These are phyloP conservation scores for Manduca sexta DNA, from an alignment of 1,140 invertebrate genomes.

Conservation along the genomic window DNA sequence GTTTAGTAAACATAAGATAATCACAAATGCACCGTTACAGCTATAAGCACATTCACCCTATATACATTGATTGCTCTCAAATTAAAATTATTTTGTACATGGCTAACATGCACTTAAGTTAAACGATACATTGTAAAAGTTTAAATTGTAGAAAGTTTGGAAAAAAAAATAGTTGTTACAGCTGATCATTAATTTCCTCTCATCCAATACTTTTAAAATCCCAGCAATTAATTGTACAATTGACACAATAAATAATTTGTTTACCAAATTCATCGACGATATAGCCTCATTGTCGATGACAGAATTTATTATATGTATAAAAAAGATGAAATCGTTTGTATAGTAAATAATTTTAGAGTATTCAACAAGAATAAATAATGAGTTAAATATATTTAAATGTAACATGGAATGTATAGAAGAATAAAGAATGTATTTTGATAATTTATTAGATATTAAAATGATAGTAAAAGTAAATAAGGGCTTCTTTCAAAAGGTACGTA, in stretches of 20 bases:
- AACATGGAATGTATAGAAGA: conserved; percentile 40
- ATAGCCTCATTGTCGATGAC: no score
- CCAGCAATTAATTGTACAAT: no score
- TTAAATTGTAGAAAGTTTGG: neutral
- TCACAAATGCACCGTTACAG: conserved; percentile 46
- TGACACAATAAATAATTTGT: no score
- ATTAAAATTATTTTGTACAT: conserved; percentile 16
- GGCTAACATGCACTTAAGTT: neutral
- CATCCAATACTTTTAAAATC: no score
- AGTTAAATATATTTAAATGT: conserved; percentile 17
- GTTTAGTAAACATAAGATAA: conserved; percentile 40
- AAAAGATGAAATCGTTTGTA: no score
- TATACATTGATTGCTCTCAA: conserved; percentile 34
- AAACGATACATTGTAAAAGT: neutral
- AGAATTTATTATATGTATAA: no score
- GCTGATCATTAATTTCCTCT: no score
- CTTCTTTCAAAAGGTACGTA: conserved; percentile 3
- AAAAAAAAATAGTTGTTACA: no score
- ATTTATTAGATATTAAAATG: conserved; percentile 4
- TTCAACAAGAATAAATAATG: conserved; percentile 29
- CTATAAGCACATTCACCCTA: conserved; percentile 51
- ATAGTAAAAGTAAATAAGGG: conserved; percentile 5
- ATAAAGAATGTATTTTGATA: neutral
- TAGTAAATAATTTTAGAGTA: conserved; percentile 1
- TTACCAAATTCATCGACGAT: no score